Evolutionary conservation across 2,888 invertebrate species (phyloP).

Genomic region (Lasioglossum leucozonium): DNA sequence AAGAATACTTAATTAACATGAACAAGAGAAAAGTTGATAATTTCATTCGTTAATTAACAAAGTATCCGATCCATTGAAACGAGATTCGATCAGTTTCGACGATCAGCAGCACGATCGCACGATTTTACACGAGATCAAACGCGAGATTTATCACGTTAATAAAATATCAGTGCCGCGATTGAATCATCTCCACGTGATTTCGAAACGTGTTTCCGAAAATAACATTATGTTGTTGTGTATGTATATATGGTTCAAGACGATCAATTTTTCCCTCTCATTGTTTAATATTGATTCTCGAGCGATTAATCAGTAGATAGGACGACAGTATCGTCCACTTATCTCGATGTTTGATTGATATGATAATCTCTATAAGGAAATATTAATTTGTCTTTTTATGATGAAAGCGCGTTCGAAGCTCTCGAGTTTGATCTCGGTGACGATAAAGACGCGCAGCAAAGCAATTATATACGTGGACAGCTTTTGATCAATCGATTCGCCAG

Average conservation of each 20-base stretch:
- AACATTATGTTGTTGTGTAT: background rate
- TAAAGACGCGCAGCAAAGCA: constrained; percentile 5
- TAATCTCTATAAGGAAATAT: constrained; percentile 22
- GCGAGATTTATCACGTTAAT: background rate
- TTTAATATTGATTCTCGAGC: background rate
- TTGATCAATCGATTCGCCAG: constrained; percentile 1
- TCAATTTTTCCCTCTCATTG: background rate
- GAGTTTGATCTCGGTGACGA: constrained; percentile 13
- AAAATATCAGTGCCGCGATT: background rate
- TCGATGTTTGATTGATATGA: background rate
- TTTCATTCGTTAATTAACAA: background rate
- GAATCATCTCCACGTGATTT: background rate
- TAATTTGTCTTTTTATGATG: constrained; percentile 25
- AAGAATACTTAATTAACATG: background rate
- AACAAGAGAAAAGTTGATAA: background rate
- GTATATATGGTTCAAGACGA: background rate
- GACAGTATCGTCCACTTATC: background rate
- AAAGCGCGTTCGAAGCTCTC: background rate
- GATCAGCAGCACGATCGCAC: background rate
- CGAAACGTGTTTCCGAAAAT: background rate
- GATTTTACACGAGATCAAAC: background rate
- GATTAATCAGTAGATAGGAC: background rate
- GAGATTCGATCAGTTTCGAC: background rate
- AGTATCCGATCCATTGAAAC: background rate
- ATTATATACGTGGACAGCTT: background rate